Evolutionary conservation across 2,113 vertebrate genomes (phyloP), one percentile per base, ranked within the genome.

Genomic region (Balaeniceps rex): DNA sequence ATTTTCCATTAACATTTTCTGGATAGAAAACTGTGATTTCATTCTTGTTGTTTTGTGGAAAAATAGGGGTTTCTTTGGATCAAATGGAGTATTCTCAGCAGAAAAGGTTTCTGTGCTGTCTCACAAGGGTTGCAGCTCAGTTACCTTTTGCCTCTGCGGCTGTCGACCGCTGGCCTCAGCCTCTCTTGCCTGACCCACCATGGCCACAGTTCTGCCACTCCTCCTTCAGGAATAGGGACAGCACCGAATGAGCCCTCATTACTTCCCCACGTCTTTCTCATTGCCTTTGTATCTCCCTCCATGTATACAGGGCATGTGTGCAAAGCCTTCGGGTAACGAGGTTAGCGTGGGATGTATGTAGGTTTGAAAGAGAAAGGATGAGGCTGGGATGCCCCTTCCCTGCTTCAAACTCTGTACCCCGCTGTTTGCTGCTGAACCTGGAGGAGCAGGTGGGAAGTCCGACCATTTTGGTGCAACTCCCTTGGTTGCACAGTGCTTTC

Each of bases 1-100:
- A 94, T 91, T 95, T 97, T 94, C 95, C 78, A 96, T 97, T 97
- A 96, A 93, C 87, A 91, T 93, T 94, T 95, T 94, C 96, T 94
- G 95, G 96, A 85, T 91, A 90, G 94, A 96, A 95, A 97, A 83
- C 90, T 86, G 72, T 88, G 70, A 88, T 93, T 96, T 96, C 82
- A 49, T 90, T 96, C 87, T 80, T 93, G 70, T 86, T 95, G 82
- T 95, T 96, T 90, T 87, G 70, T 66, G 71, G 68, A 29, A 63
- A 96, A 95, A 94, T 51, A 70, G 49, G 81, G 54, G 54, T 85
- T 90, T 87, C 66, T 84, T 80, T 83, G 68, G 85, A 90, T 84
- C 63, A 79, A 89, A 68, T n/a, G 23, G 87, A 94, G 63, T 87
- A 44, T 54, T 94, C 69, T 91, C 81, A 76, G 70, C 78, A 65